Percentiles rank a stretch among this genome's conserved stretches.
Conservation (phyloP, 2,888 invertebrate species). For the Nemotelus nigrinus region DNA sequence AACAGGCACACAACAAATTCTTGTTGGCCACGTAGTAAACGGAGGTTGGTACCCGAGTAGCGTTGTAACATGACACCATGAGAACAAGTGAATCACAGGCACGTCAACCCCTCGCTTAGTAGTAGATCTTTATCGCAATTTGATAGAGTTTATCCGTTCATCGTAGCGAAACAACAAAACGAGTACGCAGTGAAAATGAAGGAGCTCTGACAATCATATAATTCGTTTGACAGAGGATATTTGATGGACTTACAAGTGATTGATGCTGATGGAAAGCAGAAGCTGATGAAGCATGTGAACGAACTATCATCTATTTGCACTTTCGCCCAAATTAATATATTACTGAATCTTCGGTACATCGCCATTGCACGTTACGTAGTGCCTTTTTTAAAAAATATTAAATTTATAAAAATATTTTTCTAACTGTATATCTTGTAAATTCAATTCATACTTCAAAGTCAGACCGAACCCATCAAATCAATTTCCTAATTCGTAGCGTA, state of each 20-base stretch:
- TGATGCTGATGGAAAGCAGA: background rate
- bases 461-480: too few species aligned
- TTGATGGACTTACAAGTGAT: background rate
- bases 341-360: background rate
- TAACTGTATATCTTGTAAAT: too few species aligned
- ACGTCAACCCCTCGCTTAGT: background rate
- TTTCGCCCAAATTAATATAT: slow-evolving; percentile 1
- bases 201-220: background rate
- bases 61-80: slow-evolving; percentile 32
- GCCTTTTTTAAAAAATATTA: too few species aligned
- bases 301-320: background rate
- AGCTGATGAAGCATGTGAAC: background rate
- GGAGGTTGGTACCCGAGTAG: background rate
- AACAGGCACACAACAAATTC: slow-evolving; percentile 25
- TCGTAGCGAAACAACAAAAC: background rate
- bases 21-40: slow-evolving; percentile 19
- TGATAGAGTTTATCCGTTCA: slow-evolving; percentile 42
- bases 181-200: background rate
- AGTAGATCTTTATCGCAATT: slow-evolving; percentile 46
- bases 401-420: too few species aligned
- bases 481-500: too few species aligned
- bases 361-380: too few species aligned
- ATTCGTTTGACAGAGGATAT: slow-evolving; percentile 16
- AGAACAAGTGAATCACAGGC: slow-evolving; percentile 35
- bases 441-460: too few species aligned